Evolutionary conservation across 2,113 vertebrate genomes (phyloP).

Genomic region (Guaruba guarouba): DNA sequence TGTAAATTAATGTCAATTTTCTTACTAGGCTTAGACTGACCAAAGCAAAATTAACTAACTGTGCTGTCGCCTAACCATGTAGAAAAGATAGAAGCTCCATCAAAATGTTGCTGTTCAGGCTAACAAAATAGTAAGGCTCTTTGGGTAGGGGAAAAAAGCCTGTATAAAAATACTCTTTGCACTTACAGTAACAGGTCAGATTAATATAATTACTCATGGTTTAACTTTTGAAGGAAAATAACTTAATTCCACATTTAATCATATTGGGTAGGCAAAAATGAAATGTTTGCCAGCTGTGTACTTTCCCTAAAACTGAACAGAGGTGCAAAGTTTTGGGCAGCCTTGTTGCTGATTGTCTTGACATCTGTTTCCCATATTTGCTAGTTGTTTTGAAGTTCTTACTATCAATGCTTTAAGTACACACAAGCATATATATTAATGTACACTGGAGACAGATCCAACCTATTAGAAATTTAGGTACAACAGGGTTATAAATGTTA

Average conservation of each 20-base stretch:
- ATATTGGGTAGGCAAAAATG: neutral
- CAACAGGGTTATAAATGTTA: constrained; percentile 71
- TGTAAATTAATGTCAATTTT: neutral
- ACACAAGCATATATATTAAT: constrained; percentile 53
- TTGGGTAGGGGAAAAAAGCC: neutral
- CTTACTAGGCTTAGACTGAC: neutral
- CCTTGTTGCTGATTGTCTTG: neutral
- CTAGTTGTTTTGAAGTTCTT: constrained; percentile 47
- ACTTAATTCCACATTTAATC: neutral
- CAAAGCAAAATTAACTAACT: neutral
- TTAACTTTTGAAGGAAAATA: neutral
- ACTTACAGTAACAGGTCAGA: neutral
- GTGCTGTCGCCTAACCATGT: neutral
- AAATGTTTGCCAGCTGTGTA: neutral
- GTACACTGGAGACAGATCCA: constrained; percentile 58
- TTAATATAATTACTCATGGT: neutral
- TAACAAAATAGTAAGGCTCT: neutral
- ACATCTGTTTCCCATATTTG: constrained; percentile 58
- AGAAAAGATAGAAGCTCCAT: neutral
- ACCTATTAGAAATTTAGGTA: constrained; percentile 64
- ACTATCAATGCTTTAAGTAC: constrained; percentile 30
- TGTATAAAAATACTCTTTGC: neutral
- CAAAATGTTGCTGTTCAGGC: neutral
- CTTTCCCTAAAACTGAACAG: neutral
- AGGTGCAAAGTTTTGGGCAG: neutral